Percentiles rank a stretch among this genome's conserved stretches.
phyloP scores from a whole-genome alignment of 1,140 invertebrate genomes.

The Tetragnatha versicolor region DNA sequence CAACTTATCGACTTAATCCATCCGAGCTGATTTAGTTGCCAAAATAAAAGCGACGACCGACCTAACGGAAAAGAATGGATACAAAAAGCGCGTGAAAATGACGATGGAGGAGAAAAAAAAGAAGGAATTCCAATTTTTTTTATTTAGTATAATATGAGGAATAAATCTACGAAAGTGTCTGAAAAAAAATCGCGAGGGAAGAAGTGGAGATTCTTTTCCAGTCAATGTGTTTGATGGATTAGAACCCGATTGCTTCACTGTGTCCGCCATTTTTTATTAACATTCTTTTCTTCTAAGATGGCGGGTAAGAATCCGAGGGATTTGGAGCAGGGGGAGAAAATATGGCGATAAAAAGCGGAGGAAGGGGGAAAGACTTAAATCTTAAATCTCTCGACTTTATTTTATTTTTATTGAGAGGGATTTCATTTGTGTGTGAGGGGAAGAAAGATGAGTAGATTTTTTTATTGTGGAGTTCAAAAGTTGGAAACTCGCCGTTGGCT shows the following conservation, averaged over 20 bases:
- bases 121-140: too few relatives aligned
- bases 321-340: neutral
- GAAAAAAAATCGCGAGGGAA: neutral
- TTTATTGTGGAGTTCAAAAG: neutral
- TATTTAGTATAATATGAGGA: too few relatives aligned
- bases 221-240: conserved; percentile 11
- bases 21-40: neutral
- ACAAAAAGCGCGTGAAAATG: too few relatives aligned
- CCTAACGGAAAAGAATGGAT: too few relatives aligned
- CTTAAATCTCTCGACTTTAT: neutral
- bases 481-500: neutral
- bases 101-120: too few relatives aligned
- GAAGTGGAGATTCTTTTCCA: neutral
- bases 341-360: neutral
- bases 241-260: neutral
- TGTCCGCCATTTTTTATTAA: too few relatives aligned
- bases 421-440: neutral
- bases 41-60: neutral
- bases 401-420: neutral
- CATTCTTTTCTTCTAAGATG: too few relatives aligned
- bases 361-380: neutral
- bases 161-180: too few relatives aligned
- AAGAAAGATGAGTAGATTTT: conserved; percentile 1
- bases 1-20: conserved; percentile 10
- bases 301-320: neutral